Evolutionary conservation across 2,797 vertebrate genomes (phyloP), one percentile per base, ranked within the genome.

Genomic region (Toxotes lorentzi): DNA sequence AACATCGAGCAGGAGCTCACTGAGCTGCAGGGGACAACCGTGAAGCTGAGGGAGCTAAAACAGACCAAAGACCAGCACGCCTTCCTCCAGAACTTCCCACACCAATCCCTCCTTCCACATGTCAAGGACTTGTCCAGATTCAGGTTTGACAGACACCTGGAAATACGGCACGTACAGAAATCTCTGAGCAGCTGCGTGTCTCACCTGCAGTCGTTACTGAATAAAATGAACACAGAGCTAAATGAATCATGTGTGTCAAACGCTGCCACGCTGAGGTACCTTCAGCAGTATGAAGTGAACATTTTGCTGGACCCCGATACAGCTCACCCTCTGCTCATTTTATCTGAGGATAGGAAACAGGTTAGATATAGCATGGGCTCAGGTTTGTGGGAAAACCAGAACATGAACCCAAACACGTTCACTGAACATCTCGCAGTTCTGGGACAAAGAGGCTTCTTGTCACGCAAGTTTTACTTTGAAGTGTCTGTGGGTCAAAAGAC

Each of bases 391-490:
- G 4, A 0, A 1, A 23, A 12, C 43, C 57, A 48, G 56, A 10
- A 10, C 4, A 21, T 12, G 0, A 85, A 27, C 32, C 76, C 68
- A 0, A 70, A 7, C 7, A 81, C 12, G 76, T 92, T 94, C 23
- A 59, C 23, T 0, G 5, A 27, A 7, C 66, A 88, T 9, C 77
- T 88, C 0, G 86, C 88, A 0, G 92, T 92, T 32, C 62, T 93
- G 70, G 91, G 86, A 7, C 5, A 17, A 1, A 59, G 9, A 7
- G 83, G 86, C 43, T 81, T 89, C 65, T 71, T 34, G 0, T 78
- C 70, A 0, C 0, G 62, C 1, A 83, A 47, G 78, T 87, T 88
- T 74, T 93, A 94, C 78, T 93, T 88, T 0, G 90, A 94, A 82
- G 92, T 92, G 14, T 32, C 70, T 0, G 84, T 92, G 41, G 78